phyloP scores from a whole-genome alignment of 2,797 vertebrate species.

The Urophycis tenuis region DNA sequence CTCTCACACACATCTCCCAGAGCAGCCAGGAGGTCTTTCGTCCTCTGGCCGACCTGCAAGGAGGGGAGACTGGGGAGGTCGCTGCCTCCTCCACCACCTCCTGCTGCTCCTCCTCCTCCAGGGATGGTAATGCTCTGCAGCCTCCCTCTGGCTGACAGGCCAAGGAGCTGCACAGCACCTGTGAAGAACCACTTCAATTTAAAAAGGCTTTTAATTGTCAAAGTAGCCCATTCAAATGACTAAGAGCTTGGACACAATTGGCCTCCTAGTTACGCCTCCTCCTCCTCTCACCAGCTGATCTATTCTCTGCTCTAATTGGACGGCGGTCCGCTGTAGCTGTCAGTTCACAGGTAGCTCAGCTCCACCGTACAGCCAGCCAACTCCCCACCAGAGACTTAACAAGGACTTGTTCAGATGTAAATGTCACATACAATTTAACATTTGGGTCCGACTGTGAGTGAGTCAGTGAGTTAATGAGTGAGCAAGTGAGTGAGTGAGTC shows the following conservation, averaged over 20 bases:
- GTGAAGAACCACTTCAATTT: neutral
- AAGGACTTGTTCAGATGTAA: neutral
- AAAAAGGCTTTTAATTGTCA: no score
- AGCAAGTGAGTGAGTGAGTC: no score
- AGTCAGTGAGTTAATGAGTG: no score
- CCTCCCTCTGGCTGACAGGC: conserved; percentile 75
- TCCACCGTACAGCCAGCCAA: neutral
- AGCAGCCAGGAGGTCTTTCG: conserved; percentile 79
- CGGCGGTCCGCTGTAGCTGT: neutral
- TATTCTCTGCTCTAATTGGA: neutral
- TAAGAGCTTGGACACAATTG: neutral
- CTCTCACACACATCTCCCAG: conserved; percentile 85
- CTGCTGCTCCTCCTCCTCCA: conserved; percentile 31
- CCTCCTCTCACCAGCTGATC: neutral
- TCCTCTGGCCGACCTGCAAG: conserved; percentile 63
- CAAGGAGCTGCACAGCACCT: conserved; percentile 75
- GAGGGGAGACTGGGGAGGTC: conserved; percentile 29
- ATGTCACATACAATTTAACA: neutral
- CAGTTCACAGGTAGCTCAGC: neutral
- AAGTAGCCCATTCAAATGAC: neutral
- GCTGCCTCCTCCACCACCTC: conserved; percentile 12
- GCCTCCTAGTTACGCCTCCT: neutral
- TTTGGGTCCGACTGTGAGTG: neutral
- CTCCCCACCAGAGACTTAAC: neutral
- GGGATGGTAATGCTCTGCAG: conserved; percentile 75